phyloP scores from a whole-genome alignment of 2,797 vertebrate genomes.

The Tapirus indicus region DNA sequence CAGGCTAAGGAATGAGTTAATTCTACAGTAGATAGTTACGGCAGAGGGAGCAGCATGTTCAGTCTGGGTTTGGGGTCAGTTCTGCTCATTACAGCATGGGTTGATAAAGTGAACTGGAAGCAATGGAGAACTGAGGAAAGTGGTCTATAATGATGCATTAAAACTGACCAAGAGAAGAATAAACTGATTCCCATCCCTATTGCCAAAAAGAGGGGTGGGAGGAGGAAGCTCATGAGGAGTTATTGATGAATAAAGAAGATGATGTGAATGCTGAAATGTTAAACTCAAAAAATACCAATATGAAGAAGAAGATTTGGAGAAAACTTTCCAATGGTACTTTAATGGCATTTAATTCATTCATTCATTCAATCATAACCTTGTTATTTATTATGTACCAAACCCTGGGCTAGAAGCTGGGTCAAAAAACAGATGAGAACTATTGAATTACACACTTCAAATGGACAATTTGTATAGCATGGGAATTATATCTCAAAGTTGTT shows the following conservation, averaged over 20 bases:
- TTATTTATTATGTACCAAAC: background rate
- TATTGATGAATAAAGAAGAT: background rate
- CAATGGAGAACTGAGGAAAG: background rate
- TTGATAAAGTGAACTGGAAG: background rate
- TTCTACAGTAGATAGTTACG: background rate
- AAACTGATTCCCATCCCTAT: background rate
- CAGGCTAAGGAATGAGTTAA: constrained; percentile 7
- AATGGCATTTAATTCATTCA: background rate
- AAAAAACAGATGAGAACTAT: background rate
- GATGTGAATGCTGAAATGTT: constrained; percentile 15
- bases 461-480: background rate
- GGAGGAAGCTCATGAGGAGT: background rate
- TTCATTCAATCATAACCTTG: background rate
- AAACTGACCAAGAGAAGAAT: background rate
- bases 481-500: background rate
- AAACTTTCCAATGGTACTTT: constrained; percentile 18
- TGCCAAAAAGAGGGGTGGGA: background rate
- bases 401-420: background rate
- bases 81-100: background rate
- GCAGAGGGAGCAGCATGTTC: background rate
- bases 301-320: background rate
- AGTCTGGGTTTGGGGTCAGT: background rate
- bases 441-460: background rate
- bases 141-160: background rate
- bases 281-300: background rate